Conservation (phyloP, 1,140 invertebrate genomes). For the Trissolcus basalis region DNA sequence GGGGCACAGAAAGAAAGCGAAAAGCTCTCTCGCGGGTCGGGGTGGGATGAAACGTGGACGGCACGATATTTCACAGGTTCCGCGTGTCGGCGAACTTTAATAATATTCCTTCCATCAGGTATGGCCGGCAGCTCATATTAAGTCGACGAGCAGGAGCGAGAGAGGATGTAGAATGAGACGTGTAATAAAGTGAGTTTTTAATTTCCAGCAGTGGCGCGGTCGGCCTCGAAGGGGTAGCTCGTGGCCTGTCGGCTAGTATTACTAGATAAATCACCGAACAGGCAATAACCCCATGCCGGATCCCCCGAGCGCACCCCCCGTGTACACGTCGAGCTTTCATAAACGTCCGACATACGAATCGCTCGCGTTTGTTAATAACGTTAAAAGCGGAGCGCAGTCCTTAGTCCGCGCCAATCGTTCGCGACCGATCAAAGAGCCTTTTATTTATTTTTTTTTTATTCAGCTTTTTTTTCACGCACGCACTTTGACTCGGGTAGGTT, state of each 20-base stretch:
- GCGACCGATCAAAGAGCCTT: not conserved
- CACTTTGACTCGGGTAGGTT: not conserved
- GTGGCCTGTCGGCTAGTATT: constrained; percentile 76
- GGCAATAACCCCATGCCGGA: constrained; percentile 73
- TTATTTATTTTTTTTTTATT: constrained; percentile 4
- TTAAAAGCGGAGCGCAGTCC: constrained; percentile 51
- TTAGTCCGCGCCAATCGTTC: constrained; percentile 19
- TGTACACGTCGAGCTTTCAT: constrained; percentile 63
- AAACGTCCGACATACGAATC: constrained; percentile 64
- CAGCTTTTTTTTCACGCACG: constrained; percentile 5
- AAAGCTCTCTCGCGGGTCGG: too few species aligned
- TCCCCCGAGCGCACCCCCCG: constrained; percentile 35
- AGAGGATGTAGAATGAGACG: constrained; percentile 72
- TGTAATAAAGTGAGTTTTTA: constrained; percentile 78
- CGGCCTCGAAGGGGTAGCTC: constrained; percentile 69
- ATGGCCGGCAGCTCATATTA: constrained; percentile 73
- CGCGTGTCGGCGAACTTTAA: constrained; percentile 75
- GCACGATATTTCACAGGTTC: constrained; percentile 74
- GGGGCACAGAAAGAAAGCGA: not conserved
- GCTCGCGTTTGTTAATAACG: constrained; percentile 61
- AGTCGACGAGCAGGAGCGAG: constrained; percentile 63
- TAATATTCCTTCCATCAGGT: constrained; percentile 77
- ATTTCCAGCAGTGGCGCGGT: constrained; percentile 73
- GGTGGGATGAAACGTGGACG: constrained; percentile 26
- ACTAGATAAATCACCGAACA: constrained; percentile 77